Conservation (phyloP, 2,888 invertebrate species). For the Euproctis similis region DNA sequence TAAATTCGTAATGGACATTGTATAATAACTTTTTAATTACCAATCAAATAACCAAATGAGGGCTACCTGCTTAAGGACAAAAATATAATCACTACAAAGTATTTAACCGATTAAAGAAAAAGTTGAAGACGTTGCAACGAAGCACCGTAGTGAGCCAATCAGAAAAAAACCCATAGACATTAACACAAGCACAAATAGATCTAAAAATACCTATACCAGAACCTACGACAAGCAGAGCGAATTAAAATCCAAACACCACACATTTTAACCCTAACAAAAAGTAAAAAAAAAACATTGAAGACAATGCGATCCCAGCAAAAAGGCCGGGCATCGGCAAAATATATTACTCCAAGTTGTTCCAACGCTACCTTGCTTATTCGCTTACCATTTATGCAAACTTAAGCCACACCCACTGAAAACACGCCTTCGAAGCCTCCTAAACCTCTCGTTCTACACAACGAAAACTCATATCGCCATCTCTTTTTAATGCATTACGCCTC, state of each 20-base stretch:
- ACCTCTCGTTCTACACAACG: conserved; percentile 31
- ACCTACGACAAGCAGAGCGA: conserved; percentile 48
- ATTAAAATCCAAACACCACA: conserved; percentile 39
- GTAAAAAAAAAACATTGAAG: conserved; percentile 49
- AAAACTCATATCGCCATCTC: conserved; percentile 35
- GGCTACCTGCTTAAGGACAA: too few species aligned
- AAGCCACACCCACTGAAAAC: conserved; percentile 44
- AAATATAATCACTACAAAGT: too few species aligned
- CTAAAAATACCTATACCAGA: conserved; percentile 30
- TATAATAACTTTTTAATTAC: too few species aligned
- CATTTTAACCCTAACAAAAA: conserved; percentile 47
- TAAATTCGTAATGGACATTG: too few species aligned
- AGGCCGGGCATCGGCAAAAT: conserved; percentile 46
- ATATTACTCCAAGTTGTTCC: conserved; percentile 37
- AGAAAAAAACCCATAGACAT: conserved; percentile 2
- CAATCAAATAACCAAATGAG: too few species aligned
- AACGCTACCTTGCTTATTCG: conserved; percentile 26
- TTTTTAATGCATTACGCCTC: conserved; percentile 54
- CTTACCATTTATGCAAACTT: conserved; percentile 60
- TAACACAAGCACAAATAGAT: conserved; percentile 6
- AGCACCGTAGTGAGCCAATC: background rate
- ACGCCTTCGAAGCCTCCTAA: conserved; percentile 48
- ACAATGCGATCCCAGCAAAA: conserved; percentile 63
- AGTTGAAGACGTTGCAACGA: too few species aligned
- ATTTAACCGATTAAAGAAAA: too few species aligned